phyloP scores from a whole-genome alignment of 1,140 invertebrate genomes.

The Latrodectus geometricus region DNA sequence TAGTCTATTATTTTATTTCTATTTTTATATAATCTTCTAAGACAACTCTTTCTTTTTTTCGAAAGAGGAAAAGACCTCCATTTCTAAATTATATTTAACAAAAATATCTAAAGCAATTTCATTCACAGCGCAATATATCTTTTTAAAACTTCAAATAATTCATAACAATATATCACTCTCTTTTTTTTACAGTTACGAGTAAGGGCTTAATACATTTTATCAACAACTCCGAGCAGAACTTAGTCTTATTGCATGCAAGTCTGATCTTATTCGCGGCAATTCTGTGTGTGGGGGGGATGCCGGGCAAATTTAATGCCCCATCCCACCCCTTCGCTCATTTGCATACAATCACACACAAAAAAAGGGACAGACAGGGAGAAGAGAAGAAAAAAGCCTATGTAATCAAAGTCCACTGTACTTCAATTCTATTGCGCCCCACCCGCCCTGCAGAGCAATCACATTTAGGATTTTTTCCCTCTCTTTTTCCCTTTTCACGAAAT shows the following conservation, averaged over 20 bases:
- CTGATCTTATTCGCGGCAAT: background rate
- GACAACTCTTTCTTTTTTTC: no score
- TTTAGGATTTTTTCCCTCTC: background rate
- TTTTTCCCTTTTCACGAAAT: constrained; percentile 1
- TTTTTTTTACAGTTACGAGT: no score
- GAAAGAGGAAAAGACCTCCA: no score
- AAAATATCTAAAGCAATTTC: no score
- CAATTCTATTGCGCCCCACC: background rate
- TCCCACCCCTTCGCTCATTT: constrained; percentile 12
- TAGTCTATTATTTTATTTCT: no score
- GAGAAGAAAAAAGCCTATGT: constrained; percentile 11
- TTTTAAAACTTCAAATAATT: no score
- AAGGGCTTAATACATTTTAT: no score
- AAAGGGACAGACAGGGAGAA: background rate
- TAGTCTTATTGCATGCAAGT: background rate
- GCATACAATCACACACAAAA: constrained; percentile 42
- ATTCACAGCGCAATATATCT: no score
- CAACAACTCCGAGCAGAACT: background rate
- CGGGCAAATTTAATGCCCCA: background rate
- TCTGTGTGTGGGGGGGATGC: no score
- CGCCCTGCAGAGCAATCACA: constrained; percentile 35
- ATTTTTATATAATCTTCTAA: no score
- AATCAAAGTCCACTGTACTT: constrained; percentile 45
- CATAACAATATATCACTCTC: no score
- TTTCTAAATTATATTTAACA: no score